Percentiles rank a stretch among this genome's conserved stretches.
These are phyloP conservation scores for Lineus longissimus DNA, from an alignment of 1,140 invertebrate genomes.

Conservation along the genomic window DNA sequence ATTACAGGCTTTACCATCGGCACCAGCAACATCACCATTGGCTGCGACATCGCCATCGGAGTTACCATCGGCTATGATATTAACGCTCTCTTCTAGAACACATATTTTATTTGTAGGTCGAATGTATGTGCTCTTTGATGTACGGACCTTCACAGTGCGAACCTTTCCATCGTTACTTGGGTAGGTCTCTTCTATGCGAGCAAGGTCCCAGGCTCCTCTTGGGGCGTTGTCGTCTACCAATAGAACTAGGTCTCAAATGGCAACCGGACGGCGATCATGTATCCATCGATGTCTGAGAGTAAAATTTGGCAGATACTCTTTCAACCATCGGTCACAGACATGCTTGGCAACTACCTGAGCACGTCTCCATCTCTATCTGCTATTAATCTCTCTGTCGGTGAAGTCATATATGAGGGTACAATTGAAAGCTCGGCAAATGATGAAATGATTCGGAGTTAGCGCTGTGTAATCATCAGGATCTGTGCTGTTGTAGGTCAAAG, in stretches of 20 bases:
- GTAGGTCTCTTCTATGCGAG: conserved; percentile 18
- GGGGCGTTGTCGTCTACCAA: conserved; percentile 11
- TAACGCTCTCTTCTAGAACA: too few relatives aligned
- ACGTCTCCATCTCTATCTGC: conserved; percentile 8
- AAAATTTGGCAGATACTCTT: conserved; percentile 16
- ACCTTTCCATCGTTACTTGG: conserved; percentile 25
- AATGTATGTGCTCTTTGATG: too few relatives aligned
- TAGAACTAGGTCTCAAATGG: conserved; percentile 25
- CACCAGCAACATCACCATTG: too few relatives aligned
- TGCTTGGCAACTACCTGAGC: conserved; percentile 17
- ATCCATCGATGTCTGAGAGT: too few relatives aligned
- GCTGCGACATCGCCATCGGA: too few relatives aligned
- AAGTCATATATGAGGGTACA: conserved; percentile 13
- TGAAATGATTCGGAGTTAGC: conserved; percentile 10
- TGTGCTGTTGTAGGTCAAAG: conserved; percentile 5
- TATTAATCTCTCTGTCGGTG: conserved; percentile 13
- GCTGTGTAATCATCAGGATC: conserved; percentile 7
- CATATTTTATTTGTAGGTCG: too few relatives aligned
- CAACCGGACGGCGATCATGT: conserved; percentile 12
- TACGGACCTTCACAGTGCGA: conserved; percentile 18
- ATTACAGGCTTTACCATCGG: too few relatives aligned
- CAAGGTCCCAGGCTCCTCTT: conserved; percentile 18
- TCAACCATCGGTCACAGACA: conserved; percentile 25
- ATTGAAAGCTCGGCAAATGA: not conserved
- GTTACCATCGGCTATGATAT: too few relatives aligned